phyloP scores from a whole-genome alignment of 1,140 invertebrate species.

The Achroia grisella region DNA sequence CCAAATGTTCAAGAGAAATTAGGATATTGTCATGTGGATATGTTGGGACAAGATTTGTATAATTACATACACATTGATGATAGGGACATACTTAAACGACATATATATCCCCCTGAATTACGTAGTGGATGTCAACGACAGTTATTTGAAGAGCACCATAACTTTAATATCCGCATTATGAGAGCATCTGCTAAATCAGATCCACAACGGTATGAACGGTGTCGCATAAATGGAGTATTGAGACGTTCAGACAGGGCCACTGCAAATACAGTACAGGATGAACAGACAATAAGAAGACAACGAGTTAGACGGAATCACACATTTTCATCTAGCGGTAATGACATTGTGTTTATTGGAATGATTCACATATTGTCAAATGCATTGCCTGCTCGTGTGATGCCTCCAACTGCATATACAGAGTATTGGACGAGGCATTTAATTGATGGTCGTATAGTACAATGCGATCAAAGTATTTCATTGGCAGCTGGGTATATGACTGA shows the following conservation, averaged over 20 bases:
- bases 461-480: constrained; percentile 90
- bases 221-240: constrained; percentile 77
- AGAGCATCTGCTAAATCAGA: constrained; percentile 80
- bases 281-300: constrained; percentile 70
- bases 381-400: constrained; percentile 81
- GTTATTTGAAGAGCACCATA: constrained; percentile 65
- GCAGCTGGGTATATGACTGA: constrained; percentile 91
- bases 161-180: constrained; percentile 76
- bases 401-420: constrained; percentile 82
- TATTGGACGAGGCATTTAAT: constrained; percentile 90
- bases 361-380: constrained; percentile 79
- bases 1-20: constrained; percentile 88
- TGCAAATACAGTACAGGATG: constrained; percentile 60
- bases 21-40: constrained; percentile 88
- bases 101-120: constrained; percentile 77
- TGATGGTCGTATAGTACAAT: constrained; percentile 89
- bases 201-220: constrained; percentile 80
- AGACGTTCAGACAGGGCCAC: constrained; percentile 72
- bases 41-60: constrained; percentile 90
- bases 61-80: constrained; percentile 88
- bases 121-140: constrained; percentile 43
- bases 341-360: constrained; percentile 80
- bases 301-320: constrained; percentile 69
- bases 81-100: constrained; percentile 81
- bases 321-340: constrained; percentile 74